phyloP scores from a whole-genome alignment of 2,888 invertebrate species.

The Drosophila nigritarsus region DNA sequence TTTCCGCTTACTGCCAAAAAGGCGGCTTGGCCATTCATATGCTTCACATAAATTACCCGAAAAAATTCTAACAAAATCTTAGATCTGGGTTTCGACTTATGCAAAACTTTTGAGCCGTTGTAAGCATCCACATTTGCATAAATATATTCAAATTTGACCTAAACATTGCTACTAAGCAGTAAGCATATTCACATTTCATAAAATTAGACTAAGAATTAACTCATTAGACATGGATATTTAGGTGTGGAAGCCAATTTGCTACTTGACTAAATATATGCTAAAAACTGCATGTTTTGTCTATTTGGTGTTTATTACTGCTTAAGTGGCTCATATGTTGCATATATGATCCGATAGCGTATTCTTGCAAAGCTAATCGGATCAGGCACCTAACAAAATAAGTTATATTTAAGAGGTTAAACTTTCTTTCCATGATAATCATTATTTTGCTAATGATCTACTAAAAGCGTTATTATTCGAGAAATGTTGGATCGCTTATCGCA shows the following conservation, averaged over 20 bases:
- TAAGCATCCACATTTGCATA: constrained; percentile 57
- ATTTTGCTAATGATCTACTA: neutral
- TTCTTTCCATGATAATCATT: neutral
- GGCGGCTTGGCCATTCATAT: constrained; percentile 21
- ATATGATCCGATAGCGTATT: neutral
- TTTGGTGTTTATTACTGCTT: constrained; percentile 22
- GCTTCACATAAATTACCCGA: constrained; percentile 42
- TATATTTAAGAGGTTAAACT: neutral
- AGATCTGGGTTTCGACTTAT: constrained; percentile 58
- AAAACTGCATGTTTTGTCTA: neutral
- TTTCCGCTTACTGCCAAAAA: constrained; percentile 40
- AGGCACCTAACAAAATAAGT: neutral
- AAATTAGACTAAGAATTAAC: constrained; percentile 49
- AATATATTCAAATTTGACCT: constrained; percentile 31
- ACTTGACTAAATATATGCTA: constrained; percentile 33
- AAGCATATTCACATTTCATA: constrained; percentile 50
- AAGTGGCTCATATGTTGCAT: neutral
- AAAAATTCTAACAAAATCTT: constrained; percentile 3
- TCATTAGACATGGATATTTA: constrained; percentile 50
- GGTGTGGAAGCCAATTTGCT: constrained; percentile 59
- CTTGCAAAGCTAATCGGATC: neutral
- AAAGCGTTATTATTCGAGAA: neutral
- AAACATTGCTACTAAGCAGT: constrained; percentile 18
- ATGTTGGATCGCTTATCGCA: neutral
- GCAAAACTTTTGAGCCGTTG: constrained; percentile 25